phyloP scores from a whole-genome alignment of 2,797 vertebrate genomes.

The Podarcis siculus region DNA sequence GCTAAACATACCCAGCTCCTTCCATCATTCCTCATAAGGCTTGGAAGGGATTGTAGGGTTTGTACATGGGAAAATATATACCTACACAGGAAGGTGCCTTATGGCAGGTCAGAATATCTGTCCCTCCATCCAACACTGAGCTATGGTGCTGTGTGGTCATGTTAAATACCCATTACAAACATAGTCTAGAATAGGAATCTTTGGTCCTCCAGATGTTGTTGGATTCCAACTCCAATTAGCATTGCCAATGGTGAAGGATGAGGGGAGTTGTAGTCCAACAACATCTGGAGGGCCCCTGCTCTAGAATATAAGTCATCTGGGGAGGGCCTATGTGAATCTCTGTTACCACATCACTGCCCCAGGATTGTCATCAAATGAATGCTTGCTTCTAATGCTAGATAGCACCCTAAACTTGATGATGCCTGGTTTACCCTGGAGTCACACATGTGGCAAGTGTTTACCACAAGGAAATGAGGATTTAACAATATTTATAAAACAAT shows the following conservation, averaged over 20 bases:
- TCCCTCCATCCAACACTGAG: background rate
- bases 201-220: too few species aligned
- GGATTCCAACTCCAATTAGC: too few species aligned
- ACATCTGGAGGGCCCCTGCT: background rate
- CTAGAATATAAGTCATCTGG: background rate
- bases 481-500: background rate
- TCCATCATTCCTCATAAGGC: too few species aligned
- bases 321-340: background rate
- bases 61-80: too few species aligned
- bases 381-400: background rate
- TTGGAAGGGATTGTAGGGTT: too few species aligned
- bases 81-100: too few species aligned
- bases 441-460: background rate
- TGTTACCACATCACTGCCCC: background rate
- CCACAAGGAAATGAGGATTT: background rate
- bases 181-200: too few species aligned
- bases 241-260: too few species aligned
- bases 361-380: background rate
- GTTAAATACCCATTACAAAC: background rate
- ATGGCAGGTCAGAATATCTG: too few species aligned
- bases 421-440: background rate
- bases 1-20: too few species aligned
- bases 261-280: too few species aligned
- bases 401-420: background rate
- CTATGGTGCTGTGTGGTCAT: background rate